These are phyloP conservation scores for Nesometra sesokonis DNA, from an alignment of 35 echinoderm and acorn worm genomes.

Conservation along the genomic window DNA sequence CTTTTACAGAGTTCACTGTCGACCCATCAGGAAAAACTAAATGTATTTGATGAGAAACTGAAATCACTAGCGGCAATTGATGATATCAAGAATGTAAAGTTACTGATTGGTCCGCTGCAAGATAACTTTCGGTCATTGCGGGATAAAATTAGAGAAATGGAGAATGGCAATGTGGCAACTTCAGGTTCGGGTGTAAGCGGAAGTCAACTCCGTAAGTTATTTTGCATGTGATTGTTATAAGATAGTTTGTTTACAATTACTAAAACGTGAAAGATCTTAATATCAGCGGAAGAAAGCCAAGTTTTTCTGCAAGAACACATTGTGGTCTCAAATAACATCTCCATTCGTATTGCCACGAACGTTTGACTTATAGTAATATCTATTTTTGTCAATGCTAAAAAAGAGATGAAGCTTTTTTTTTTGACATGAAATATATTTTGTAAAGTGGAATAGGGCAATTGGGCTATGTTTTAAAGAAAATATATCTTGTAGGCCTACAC, in stretches of 20 bases:
- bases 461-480: too few species aligned
- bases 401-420: too few species aligned
- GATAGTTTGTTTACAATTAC: too few species aligned
- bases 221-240: too few species aligned
- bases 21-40: background rate
- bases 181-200: background rate
- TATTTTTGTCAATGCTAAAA: too few species aligned
- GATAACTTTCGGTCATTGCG: background rate
- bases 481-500: too few species aligned
- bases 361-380: too few species aligned
- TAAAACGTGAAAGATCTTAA: too few species aligned
- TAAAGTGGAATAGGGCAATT: too few species aligned
- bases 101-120: background rate
- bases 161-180: background rate
- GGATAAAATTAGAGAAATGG: background rate
- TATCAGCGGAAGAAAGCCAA: too few species aligned
- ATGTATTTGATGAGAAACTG: background rate
- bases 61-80: background rate
- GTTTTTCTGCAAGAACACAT: background rate
- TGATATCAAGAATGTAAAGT: background rate
- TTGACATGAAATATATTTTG: too few species aligned
- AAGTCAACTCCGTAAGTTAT: background rate
- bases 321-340: background rate
- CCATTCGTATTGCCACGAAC: slow-evolving; percentile 1
- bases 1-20: background rate